Evolutionary conservation across 2,113 vertebrate genomes (phyloP).

Genomic region (Sinosuthora webbiana): DNA sequence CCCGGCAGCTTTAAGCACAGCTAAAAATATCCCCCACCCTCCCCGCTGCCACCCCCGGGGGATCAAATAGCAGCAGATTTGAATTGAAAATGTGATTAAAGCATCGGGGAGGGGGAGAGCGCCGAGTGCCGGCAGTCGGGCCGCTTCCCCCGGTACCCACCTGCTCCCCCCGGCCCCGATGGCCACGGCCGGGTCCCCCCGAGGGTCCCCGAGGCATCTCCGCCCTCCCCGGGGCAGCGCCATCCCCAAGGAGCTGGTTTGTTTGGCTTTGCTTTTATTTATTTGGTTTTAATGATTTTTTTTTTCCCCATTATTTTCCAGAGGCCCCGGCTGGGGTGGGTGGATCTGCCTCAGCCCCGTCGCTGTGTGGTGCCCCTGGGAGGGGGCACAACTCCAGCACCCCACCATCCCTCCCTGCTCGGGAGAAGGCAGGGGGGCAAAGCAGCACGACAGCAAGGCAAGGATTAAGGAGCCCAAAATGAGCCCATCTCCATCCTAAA

Average conservation of each 20-base stretch:
- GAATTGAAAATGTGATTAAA: conserved; percentile 62
- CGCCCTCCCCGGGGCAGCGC: not conserved
- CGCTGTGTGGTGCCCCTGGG: not conserved
- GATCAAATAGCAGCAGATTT: conserved; percentile 64
- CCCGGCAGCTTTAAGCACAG: conserved; percentile 29
- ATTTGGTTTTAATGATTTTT: not conserved
- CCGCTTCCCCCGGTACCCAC: not conserved
- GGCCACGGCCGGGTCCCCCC: not conserved
- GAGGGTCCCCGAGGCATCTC: not conserved
- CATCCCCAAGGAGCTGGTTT: not conserved
- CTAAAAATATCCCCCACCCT: conserved; percentile 52
- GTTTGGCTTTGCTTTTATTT: not conserved
- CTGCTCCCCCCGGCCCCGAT: not conserved
- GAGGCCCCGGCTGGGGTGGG: not conserved
- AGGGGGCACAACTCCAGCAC: not conserved
- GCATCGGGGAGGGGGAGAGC: not conserved
- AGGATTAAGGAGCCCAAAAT: not conserved
- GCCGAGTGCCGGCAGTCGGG: not conserved
- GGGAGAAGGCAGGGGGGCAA: not conserved
- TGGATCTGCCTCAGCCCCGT: not conserved
- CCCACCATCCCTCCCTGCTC: not conserved
- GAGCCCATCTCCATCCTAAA: not conserved
- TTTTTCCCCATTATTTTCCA: not conserved
- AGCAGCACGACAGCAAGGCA: not conserved
- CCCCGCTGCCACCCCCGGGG: not conserved